Evolutionary conservation across 2,113 vertebrate species (phyloP), one percentile per base, ranked within the genome.

Genomic region (Rhinichthys klamathensis): DNA sequence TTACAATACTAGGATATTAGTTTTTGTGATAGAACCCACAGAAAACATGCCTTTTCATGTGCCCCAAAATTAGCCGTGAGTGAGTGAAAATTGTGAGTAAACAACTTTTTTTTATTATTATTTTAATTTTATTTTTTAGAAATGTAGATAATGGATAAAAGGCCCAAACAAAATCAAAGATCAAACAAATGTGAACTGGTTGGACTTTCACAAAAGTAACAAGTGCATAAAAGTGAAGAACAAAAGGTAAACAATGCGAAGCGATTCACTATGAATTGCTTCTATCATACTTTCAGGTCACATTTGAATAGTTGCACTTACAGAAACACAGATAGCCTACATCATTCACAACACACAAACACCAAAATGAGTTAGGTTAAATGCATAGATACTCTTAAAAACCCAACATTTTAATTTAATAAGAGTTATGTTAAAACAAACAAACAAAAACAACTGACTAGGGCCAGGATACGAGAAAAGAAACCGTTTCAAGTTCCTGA

Each of bases 401-500:
- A 16, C 15, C 30, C 82, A 83, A 69, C 8, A 74, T 38, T 69
- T 85, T 82, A 84, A 72, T 72, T 78, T 87, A 85, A 80, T 72
- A 25, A 74, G 54, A 74, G 23, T 41, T 61, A 85, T 35, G 30
- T 69, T 35, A 18, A 65, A 23, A 54, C 49, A 58, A 78, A 67
- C 63, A 56, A n/a, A 63, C 65, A 79, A n/a, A 74, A 65, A 74
- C 69, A 27, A 70, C 32, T 35, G 32, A 35, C 30, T 32, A 60
- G 46, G 65, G 58, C 77, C 35, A 61, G 79, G 81, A 69, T 77
- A 79, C 77, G 81, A 79, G 16, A 61, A 44, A 81, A 85, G 63
- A 85, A 35, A 54, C 61, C n/a, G 13, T 38, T 65, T 72, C 54
- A 85, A 79, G 56, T 72, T 86, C 84, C 87, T 84, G 87, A 88